Conservation (phyloP, 2,888 invertebrate genomes). For the Branchellion lobata region DNA sequence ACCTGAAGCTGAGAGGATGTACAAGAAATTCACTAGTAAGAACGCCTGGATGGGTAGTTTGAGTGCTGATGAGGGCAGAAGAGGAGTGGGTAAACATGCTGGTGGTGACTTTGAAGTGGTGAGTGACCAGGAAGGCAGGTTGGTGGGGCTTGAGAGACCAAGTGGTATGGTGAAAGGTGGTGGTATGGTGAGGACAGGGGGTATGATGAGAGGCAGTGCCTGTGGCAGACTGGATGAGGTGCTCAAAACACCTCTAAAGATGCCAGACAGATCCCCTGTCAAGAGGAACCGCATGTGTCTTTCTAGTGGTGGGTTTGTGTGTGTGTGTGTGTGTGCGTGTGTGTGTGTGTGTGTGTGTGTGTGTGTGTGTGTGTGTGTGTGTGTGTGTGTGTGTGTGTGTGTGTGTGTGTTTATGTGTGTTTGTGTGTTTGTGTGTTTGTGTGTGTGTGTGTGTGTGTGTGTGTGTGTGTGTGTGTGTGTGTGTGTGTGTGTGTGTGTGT, state of each 20-base stretch:
- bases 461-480: neutral
- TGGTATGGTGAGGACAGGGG: neutral
- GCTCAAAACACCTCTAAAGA: neutral
- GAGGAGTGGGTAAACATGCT: neutral
- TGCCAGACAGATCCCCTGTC: neutral
- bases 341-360: no score
- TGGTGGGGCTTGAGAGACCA: neutral
- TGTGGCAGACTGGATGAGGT: slow-evolving; percentile 8
- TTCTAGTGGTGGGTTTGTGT: neutral
- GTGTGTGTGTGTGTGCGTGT: neutral
- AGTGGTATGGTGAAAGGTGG: no score
- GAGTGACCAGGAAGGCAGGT: neutral
- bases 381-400: neutral
- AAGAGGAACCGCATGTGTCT: slow-evolving; percentile 18
- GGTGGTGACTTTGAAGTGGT: neutral
- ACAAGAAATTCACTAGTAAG: no score
- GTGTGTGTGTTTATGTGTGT: neutral
- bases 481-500: neutral
- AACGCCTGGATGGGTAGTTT: no score
- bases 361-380: no score
- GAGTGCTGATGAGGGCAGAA: neutral
- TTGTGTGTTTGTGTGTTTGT: neutral
- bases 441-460: neutral
- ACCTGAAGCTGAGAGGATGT: neutral
- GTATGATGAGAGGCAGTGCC: neutral